phyloP scores from a whole-genome alignment of 2,797 vertebrate genomes.

The Smutsia gigantea region DNA sequence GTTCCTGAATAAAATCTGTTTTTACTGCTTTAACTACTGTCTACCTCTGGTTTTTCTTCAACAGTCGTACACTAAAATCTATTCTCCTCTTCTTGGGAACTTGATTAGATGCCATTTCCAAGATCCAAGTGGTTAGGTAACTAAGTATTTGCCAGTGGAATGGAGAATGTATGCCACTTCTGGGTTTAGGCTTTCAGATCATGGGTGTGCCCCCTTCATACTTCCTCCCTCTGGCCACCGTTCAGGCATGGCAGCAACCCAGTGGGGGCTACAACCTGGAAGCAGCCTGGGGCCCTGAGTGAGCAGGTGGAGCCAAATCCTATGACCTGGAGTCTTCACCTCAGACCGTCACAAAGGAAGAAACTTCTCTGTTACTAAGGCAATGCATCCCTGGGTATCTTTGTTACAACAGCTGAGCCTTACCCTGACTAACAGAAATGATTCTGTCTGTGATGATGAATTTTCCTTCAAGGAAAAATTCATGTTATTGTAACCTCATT shows the following conservation, averaged over 20 bases:
- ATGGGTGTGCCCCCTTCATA: not conserved
- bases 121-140: not conserved
- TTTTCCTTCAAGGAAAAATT: slow-evolving; percentile 56
- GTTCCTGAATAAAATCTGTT: not conserved
- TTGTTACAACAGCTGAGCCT: not conserved
- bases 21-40: not conserved
- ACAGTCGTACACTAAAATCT: not conserved
- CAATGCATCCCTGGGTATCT: not conserved
- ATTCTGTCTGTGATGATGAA: not conserved
- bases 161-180: not conserved
- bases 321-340: not conserved
- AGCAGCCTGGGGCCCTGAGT: not conserved
- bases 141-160: not conserved
- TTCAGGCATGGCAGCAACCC: not conserved
- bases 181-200: not conserved
- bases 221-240: not conserved
- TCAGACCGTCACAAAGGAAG: not conserved
- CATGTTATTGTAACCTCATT: not conserved
- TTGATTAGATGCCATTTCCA: not conserved
- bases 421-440: not conserved
- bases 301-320: not conserved
- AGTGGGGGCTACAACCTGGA: not conserved
- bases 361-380: not conserved
- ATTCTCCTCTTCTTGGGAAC: not conserved
- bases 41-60: not conserved